These are phyloP conservation scores for Oreochromis aureus DNA, from an alignment of 2,113 vertebrate species.

Conservation along the genomic window DNA sequence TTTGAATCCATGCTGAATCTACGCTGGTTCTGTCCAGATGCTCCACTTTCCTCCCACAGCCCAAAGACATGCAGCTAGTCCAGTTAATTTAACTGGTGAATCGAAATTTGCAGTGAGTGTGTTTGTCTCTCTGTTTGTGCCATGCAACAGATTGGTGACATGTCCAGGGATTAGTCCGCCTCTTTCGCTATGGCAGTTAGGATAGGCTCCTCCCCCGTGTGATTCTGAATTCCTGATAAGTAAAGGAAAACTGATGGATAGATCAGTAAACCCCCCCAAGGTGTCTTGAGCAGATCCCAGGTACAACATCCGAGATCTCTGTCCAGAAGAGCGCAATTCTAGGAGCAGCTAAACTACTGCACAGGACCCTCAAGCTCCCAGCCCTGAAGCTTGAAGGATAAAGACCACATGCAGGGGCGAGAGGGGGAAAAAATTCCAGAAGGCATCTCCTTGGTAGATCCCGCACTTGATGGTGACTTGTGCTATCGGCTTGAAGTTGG, in stretches of 20 bases:
- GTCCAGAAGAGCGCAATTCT: neutral
- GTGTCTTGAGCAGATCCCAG: neutral
- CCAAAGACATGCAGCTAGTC: neutral
- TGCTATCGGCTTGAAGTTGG: neutral
- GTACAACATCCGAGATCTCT: neutral
- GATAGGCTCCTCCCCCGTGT: neutral
- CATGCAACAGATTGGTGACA: neutral
- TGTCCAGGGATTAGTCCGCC: neutral
- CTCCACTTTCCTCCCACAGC: neutral
- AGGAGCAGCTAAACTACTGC: neutral
- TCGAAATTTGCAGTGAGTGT: neutral
- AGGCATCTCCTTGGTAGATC: neutral
- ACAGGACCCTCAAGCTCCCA: neutral
- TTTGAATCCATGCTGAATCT: rapidly evolving
- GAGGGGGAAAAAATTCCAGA: neutral
- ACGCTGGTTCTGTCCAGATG: neutral
- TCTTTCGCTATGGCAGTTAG: neutral
- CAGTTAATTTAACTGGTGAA: neutral
- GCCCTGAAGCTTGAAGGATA: neutral
- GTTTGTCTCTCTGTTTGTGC: neutral
- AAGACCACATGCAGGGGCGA: rapidly evolving
- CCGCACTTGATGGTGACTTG: neutral
- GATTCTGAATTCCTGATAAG: neutral
- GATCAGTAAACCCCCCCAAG: neutral
- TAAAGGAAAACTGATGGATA: neutral